These are phyloP conservation scores for Anniella stebbinsi DNA, from an alignment of 2,797 vertebrate species.

Conservation along the genomic window DNA sequence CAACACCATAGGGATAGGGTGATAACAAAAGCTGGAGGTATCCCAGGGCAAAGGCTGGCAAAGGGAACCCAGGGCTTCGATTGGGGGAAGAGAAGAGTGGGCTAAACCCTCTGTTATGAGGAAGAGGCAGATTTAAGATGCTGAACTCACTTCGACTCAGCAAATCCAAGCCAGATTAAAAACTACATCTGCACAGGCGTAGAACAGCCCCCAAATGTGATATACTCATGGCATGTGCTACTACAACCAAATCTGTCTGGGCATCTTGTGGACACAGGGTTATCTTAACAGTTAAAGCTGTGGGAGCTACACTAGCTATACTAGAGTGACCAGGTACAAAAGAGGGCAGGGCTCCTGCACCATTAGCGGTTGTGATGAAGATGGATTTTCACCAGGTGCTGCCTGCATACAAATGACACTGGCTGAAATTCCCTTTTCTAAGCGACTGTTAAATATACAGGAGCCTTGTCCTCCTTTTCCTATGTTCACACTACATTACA, in stretches of 20 bases:
- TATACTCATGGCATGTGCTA: no score
- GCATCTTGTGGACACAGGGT: neutral
- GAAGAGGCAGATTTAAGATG: neutral
- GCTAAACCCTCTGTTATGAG: neutral
- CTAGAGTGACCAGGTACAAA: no score
- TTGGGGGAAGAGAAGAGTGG: neutral
- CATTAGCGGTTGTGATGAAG: no score
- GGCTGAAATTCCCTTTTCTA: no score
- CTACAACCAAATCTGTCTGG: neutral
- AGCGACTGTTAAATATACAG: no score
- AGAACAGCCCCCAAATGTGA: neutral
- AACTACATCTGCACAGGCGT: neutral
- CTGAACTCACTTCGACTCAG: neutral
- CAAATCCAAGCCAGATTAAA: neutral
- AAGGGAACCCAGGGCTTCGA: neutral
- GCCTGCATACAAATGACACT: no score
- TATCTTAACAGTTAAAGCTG: neutral
- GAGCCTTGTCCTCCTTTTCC: no score
- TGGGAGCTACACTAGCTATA: no score
- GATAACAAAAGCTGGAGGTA: neutral
- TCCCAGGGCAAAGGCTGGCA: neutral
- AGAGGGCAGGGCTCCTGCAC: no score
- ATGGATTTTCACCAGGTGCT: no score
- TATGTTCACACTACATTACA: no score
- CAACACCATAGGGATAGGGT: neutral